A percentile compares a stretch with the other conserved stretches of the same genome.
phyloP scores from a whole-genome alignment of 2,113 vertebrate species.

The Eublepharis macularius region DNA sequence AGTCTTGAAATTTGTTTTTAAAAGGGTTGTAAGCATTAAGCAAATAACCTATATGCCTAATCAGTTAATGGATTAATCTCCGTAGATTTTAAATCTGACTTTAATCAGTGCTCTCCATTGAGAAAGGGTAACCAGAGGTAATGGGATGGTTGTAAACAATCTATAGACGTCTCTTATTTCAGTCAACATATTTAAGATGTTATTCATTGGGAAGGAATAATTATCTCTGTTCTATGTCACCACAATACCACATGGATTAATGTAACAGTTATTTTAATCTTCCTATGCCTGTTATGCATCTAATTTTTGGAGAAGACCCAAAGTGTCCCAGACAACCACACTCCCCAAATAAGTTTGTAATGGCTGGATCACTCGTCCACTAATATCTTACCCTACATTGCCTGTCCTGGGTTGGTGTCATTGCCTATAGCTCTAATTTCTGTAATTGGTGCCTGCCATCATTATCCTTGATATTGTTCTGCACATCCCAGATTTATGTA shows the following conservation, averaged over 20 bases:
- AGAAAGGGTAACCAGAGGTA: not conserved
- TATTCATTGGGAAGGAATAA: not conserved
- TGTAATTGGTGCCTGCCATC: not conserved
- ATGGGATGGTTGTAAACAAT: not conserved
- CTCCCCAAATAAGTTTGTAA: not conserved
- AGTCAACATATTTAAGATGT: not conserved
- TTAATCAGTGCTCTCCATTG: not conserved
- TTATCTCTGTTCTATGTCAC: not conserved
- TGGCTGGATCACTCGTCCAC: not conserved
- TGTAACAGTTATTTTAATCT: not conserved
- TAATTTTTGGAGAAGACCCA: not conserved
- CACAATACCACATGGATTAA: not conserved
- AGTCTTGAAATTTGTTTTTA: conserved; percentile 34
- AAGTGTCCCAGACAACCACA: not conserved
- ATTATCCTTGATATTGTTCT: not conserved
- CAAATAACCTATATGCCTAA: not conserved
- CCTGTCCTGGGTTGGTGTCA: not conserved
- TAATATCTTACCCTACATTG: not conserved
- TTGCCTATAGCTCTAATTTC: not conserved
- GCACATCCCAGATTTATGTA: not conserved
- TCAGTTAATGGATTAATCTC: not conserved
- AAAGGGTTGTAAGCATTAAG: not conserved
- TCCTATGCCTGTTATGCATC: not conserved
- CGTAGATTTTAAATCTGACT: not conserved
- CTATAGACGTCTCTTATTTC: not conserved